Evolutionary conservation across 1,140 invertebrate genomes (phyloP).

Genomic region (Cyclargus thomasi): DNA sequence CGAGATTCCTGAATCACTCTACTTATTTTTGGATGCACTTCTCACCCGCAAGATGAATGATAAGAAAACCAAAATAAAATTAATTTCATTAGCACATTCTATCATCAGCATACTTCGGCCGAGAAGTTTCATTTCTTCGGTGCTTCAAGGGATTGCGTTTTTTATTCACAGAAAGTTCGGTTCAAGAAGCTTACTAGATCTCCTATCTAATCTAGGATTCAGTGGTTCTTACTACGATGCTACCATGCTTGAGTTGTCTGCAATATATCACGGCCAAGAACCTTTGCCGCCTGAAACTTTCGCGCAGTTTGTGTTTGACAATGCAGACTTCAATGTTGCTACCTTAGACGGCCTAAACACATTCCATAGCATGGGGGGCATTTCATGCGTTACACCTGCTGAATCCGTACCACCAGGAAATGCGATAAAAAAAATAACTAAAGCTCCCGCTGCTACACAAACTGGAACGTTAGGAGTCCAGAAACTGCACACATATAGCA

Average conservation of each 20-base stretch:
- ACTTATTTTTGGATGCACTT: too few species aligned
- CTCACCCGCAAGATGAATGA: too few species aligned
- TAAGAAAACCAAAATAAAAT: too few species aligned
- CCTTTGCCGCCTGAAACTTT: not conserved
- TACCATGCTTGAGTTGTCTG: not conserved
- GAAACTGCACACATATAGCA: not conserved
- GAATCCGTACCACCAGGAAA: not conserved
- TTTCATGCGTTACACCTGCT: not conserved
- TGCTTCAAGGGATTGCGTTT: not conserved
- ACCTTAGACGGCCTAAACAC: not conserved
- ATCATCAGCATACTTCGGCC: too few species aligned
- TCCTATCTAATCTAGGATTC: not conserved
- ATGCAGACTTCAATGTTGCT: conserved; percentile 8
- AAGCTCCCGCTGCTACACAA: too few species aligned
- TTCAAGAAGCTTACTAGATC: not conserved
- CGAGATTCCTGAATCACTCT: too few species aligned
- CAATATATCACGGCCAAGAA: not conserved
- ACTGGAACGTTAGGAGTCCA: too few species aligned
- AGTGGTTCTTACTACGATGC: not conserved
- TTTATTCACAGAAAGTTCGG: not conserved
- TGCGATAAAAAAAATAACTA: too few species aligned
- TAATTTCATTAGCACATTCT: too few species aligned
- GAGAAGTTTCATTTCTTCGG: not conserved
- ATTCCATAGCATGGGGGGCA: conserved; percentile 7
- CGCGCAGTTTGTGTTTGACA: conserved; percentile 9